Base-by-base conservation (phyloP, 2,113 vertebrate genomes). In the Clarias batrachus region DNA sequence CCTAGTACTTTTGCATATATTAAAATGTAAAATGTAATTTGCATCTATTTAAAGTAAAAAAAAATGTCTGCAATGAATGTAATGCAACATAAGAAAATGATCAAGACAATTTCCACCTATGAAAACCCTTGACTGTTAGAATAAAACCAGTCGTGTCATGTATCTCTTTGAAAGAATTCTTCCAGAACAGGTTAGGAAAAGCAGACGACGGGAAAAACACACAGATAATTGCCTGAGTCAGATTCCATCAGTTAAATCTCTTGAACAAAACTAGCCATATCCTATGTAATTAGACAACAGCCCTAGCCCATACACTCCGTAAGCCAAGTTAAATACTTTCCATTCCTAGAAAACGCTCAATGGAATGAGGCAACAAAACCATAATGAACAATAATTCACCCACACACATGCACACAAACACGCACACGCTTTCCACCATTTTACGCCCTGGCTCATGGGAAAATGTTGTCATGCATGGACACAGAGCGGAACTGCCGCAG, bases 131-230 rank as follows among this genome's bases (percentile, higher is more conserved):
- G 57, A 12, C 16, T 59, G 54, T 81, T 33, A n/a, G 37, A 81
- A 37, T 25, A 81, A 41, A 14, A 81, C 62, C 21, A 11, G 62
- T 66, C 62, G 27, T 12, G 37, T 82, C 30, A 27, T 52, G 62
- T 48, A 81, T 86, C 27, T 65, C 60, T 85, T 30, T 85, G 17
- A n/a, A 52, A 65, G 14, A 85, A 63, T 78, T 27, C 48, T 54
- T 60, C n/a, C 62, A 66, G 48, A 85, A 80, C 60, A 79, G 62
- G 48, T 80, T 68, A 41, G 23, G 62, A 85, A 85, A 85, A 19
- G 19, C 41, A 85, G 48, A 66, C 37, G 37, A 23, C 56, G 78
- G 25, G 14, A 6, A 23, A 74, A 41, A 66, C 1, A 78, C n/a
- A 66, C 73, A 56, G 30, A 37, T 19, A 41, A 57, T 57, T 41